Conservation (phyloP, 2,797 vertebrate genomes). For the Eurystomus glaucurus region DNA sequence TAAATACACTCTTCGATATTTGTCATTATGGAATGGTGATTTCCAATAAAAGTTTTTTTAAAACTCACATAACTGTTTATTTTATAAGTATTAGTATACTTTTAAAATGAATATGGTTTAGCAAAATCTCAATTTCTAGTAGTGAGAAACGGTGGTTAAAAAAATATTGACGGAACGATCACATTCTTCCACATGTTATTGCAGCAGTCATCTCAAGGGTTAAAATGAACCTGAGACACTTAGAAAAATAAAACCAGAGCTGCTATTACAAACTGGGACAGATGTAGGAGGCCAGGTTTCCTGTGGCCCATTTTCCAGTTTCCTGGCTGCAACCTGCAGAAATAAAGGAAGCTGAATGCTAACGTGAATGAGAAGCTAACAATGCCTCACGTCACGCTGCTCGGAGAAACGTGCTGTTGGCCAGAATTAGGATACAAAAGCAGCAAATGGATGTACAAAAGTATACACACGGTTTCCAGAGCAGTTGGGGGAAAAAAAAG, state of each 20-base stretch:
- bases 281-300: conserved; percentile 88
- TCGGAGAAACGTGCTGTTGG: background rate
- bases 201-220: conserved; percentile 70
- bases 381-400: conserved; percentile 53
- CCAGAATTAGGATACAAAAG: conserved; percentile 31
- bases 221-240: conserved; percentile 80
- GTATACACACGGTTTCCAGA: background rate
- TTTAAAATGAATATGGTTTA: background rate
- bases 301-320: conserved; percentile 88
- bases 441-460: conserved; percentile 6
- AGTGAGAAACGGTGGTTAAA: background rate
- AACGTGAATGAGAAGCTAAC: conserved; percentile 75
- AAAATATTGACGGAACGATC: background rate
- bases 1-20: background rate
- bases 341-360: conserved; percentile 81
- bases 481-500: background rate
- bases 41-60: background rate
- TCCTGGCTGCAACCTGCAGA: conserved; percentile 86
- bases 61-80: background rate
- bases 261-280: conserved; percentile 85
- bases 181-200: background rate
- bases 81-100: background rate
- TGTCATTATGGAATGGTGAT: background rate
- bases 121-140: background rate
- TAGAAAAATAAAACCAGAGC: conserved; percentile 84